Conservation (phyloP, 2,113 vertebrate species). For the Xenopus laevis region DNA sequence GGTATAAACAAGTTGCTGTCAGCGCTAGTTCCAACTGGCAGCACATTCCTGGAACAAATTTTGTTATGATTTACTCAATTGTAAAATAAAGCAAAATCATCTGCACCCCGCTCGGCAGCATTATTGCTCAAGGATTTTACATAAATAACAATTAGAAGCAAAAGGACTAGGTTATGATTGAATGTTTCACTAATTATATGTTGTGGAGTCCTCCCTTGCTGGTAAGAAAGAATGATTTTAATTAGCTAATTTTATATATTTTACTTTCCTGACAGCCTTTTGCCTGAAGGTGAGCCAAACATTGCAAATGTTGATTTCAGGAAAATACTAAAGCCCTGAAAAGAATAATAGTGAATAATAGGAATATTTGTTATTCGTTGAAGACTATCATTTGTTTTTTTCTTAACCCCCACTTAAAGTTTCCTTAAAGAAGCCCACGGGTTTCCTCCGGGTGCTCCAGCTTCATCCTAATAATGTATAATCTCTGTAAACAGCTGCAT, state of each 20-base stretch:
- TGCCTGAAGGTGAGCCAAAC: not conserved
- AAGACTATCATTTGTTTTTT: too few relatives aligned
- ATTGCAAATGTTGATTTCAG: not conserved
- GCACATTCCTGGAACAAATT: not conserved
- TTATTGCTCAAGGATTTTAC: not conserved
- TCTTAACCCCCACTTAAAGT: too few relatives aligned
- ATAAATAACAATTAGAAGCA: slow-evolving; percentile 4
- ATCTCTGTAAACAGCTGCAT: too few relatives aligned
- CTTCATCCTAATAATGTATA: too few relatives aligned
- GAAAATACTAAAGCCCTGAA: too few relatives aligned
- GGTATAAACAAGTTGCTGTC: not conserved
- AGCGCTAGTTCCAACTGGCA: not conserved
- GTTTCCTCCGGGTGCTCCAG: too few relatives aligned
- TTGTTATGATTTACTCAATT: not conserved
- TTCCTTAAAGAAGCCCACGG: too few relatives aligned
- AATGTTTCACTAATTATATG: not conserved
- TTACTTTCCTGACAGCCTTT: not conserved
- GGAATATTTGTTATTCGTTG: too few relatives aligned
- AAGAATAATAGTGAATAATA: too few relatives aligned
- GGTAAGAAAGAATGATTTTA: not conserved
- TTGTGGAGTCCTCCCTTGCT: not conserved
- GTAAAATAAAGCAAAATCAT: not conserved
- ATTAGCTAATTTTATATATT: not conserved
- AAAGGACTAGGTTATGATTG: not conserved
- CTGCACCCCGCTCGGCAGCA: not conserved